Evolutionary conservation across 37 sponge, comb jelly and placozoan genomes (phyloP).

Genomic region (Cliona cf. orientalis): DNA sequence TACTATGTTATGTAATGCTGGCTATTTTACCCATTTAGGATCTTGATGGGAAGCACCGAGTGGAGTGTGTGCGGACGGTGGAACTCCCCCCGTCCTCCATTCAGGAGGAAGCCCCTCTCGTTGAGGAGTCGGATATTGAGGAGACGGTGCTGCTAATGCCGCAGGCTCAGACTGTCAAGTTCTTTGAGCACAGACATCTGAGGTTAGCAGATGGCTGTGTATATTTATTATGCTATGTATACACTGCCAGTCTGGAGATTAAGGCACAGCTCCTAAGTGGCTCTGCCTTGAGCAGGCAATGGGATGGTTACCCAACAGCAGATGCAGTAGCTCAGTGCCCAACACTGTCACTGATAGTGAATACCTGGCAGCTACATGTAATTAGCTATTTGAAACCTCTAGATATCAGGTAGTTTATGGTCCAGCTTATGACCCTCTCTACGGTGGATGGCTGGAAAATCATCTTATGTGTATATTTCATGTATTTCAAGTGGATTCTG

Average conservation of each 20-base stretch:
- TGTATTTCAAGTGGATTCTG: neutral
- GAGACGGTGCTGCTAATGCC: constrained; percentile 2
- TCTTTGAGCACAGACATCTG: constrained; percentile 28
- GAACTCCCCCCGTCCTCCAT: neutral
- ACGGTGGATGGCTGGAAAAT: too few species aligned
- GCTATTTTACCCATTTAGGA: constrained; percentile 40
- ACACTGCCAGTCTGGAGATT: too few species aligned
- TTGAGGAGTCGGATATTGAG: neutral
- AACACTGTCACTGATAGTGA: too few species aligned
- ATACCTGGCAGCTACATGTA: too few species aligned
- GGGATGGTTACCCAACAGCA: too few species aligned
- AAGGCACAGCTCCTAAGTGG: too few species aligned
- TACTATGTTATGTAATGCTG: neutral
- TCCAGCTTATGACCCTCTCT: too few species aligned
- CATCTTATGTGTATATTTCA: neutral
- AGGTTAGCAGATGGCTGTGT: constrained; percentile 1
- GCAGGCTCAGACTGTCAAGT: neutral
- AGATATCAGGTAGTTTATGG: too few species aligned
- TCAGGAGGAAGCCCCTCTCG: neutral
- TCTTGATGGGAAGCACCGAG: constrained; percentile 58
- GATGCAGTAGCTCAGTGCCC: too few species aligned
- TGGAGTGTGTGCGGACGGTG: constrained; percentile 9
- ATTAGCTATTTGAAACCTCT: too few species aligned
- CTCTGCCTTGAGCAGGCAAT: too few species aligned
- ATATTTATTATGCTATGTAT: too few species aligned